These are phyloP conservation scores for western clawed frog (Xenopus tropicalis) DNA, from an alignment of 2,113 vertebrate genomes.

Conservation along the genomic window DNA sequence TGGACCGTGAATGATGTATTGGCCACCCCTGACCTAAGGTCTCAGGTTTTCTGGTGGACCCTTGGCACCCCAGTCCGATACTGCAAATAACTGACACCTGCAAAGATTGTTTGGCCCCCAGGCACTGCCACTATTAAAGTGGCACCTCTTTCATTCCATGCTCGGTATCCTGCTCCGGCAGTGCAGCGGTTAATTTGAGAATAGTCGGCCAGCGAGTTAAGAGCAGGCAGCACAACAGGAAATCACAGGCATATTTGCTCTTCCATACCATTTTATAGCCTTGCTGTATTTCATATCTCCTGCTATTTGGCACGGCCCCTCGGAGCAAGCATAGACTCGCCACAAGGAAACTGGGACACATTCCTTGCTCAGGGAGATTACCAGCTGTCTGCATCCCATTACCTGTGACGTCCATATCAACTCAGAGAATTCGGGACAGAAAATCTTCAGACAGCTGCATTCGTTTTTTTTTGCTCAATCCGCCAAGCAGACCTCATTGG, in stretches of 20 bases:
- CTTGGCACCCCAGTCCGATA: too few species aligned
- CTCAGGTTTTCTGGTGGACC: background rate
- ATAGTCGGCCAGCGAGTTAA: background rate
- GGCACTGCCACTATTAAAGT: too few species aligned
- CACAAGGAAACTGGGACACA: conserved; percentile 16
- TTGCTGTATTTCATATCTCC: background rate
- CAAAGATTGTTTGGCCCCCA: too few species aligned
- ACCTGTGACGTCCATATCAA: conserved; percentile 32
- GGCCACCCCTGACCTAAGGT: too few species aligned
- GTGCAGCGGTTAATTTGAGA: background rate
- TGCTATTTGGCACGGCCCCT: conserved; percentile 20
- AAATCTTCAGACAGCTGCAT: conserved; percentile 17
- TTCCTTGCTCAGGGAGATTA: conserved; percentile 32
- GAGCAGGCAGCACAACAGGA: conserved; percentile 12
- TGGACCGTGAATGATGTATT: too few species aligned
- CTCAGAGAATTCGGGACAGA: conserved; percentile 5
- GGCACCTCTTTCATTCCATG: too few species aligned
- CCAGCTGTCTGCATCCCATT: conserved; percentile 36
- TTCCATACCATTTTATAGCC: conserved; percentile 28
- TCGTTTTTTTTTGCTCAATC: background rate
- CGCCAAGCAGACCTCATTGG: background rate
- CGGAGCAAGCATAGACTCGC: conserved; percentile 23
- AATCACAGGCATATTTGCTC: conserved; percentile 21
- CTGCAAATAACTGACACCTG: too few species aligned
- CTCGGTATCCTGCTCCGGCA: background rate